Conservation (phyloP, 2,888 invertebrate species). For the Xestobium rufovillosum region DNA sequence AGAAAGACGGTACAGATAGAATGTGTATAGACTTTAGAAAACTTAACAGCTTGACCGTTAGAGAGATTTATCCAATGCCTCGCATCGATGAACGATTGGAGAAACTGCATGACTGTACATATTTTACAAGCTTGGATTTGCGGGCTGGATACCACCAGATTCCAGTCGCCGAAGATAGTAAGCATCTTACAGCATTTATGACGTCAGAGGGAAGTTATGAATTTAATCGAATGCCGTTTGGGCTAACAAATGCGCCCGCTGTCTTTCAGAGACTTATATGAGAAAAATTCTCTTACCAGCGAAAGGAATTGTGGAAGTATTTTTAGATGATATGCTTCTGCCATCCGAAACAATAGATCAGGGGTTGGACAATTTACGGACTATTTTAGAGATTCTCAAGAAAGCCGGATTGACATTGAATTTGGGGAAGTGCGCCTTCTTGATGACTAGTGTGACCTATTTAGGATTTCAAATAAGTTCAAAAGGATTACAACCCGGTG, state of each 20-base stretch:
- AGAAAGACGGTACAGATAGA: background rate
- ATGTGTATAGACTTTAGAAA: background rate
- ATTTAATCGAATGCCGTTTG: constrained; percentile 1
- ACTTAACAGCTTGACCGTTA: constrained; percentile 1
- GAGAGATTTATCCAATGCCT: too few species aligned
- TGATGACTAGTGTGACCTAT: constrained; percentile 17
- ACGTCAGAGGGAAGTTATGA: background rate
- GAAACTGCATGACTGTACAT: background rate
- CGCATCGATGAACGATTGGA: background rate
- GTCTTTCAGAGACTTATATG: constrained; percentile 5
- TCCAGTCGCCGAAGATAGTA: background rate
- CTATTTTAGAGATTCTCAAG: background rate
- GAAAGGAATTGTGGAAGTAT: background rate
- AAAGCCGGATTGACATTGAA: constrained; percentile 1
- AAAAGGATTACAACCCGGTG: constrained; percentile 19
- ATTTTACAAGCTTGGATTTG: background rate
- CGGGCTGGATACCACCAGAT: constrained; percentile 1
- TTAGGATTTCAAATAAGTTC: constrained; percentile 20
- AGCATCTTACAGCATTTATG: background rate
- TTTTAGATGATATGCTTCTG: constrained; percentile 20
- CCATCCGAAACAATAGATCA: constrained; percentile 12
- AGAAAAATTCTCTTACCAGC: background rate
- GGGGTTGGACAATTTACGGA: constrained; percentile 3
- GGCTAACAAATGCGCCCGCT: background rate
- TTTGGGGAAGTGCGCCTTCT: constrained; percentile 17